Evolutionary conservation across 2,113 vertebrate genomes (phyloP).

Genomic region (Pterocles burchelli): DNA sequence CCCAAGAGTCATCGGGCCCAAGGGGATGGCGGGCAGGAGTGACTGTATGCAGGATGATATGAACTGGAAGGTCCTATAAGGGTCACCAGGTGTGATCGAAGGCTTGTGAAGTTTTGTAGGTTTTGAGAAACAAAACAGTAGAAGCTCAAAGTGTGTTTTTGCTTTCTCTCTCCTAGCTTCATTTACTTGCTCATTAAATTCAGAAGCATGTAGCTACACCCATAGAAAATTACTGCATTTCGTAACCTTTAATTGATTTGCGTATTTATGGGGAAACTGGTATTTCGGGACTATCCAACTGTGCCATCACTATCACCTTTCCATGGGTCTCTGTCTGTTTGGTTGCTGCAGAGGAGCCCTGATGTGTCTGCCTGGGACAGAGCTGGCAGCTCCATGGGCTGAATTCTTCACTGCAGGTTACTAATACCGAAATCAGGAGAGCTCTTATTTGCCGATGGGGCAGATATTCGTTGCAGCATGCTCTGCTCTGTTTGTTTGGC

Average conservation of each 20-base stretch:
- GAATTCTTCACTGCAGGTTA: constrained; percentile 48
- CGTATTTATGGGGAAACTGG: constrained; percentile 61
- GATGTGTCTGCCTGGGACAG: background rate
- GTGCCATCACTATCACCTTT: background rate
- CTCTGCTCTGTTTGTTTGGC: constrained; percentile 39
- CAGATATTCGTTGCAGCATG: constrained; percentile 29
- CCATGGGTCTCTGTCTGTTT: background rate
- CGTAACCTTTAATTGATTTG: constrained; percentile 62
- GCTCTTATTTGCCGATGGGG: constrained; percentile 20
- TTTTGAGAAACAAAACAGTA: background rate
- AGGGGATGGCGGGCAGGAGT: background rate
- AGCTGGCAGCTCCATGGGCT: background rate
- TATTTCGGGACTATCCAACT: constrained; percentile 53
- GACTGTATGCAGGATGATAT: background rate
- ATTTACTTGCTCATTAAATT: constrained; percentile 61
- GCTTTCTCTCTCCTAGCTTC: constrained; percentile 4
- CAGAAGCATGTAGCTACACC: constrained; percentile 62
- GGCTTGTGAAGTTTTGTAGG: background rate
- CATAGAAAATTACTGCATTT: constrained; percentile 65
- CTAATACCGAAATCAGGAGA: background rate
- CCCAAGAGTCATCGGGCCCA: background rate
- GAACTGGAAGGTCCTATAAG: background rate
- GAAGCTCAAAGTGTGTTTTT: background rate
- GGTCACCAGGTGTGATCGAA: background rate
- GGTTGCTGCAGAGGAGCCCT: background rate